Evolutionary conservation across 2,797 vertebrate genomes (phyloP).

Genomic region (Todus mexicanus): DNA sequence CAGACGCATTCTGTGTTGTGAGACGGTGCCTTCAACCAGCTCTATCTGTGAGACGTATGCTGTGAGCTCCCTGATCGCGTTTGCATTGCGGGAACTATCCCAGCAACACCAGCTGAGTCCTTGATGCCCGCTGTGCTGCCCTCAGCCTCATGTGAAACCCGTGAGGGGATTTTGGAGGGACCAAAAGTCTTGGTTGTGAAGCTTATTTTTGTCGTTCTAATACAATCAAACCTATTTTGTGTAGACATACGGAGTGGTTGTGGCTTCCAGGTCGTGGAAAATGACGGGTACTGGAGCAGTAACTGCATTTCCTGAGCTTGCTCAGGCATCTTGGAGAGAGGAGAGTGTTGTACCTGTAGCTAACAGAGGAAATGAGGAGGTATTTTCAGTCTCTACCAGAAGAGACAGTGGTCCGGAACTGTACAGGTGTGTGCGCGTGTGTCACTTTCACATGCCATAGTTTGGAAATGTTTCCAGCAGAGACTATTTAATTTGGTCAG

Average conservation of each 20-base stretch:
- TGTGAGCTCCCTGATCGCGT: background rate
- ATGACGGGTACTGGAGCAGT: background rate
- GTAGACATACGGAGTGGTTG: background rate
- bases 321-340: background rate
- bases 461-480: background rate
- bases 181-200: background rate
- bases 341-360: background rate
- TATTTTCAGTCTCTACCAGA: background rate
- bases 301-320: background rate
- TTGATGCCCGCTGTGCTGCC: background rate
- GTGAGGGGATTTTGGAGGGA: background rate
- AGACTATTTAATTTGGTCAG: background rate
- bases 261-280: background rate
- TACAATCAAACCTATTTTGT: background rate
- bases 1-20: background rate
- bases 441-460: accelerated
- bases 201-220: background rate
- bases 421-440: accelerated
- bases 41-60: background rate
- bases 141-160: background rate
- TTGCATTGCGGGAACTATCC: background rate
- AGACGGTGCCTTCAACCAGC: slow-evolving; percentile 32
- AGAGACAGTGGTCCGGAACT: background rate
- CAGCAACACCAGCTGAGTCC: background rate
- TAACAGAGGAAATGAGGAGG: background rate